A percentile compares a stretch with the other conserved stretches of the same genome.
Evolutionary conservation across 2,113 vertebrate species (phyloP).

Genomic region (Brachyistius frenatus): DNA sequence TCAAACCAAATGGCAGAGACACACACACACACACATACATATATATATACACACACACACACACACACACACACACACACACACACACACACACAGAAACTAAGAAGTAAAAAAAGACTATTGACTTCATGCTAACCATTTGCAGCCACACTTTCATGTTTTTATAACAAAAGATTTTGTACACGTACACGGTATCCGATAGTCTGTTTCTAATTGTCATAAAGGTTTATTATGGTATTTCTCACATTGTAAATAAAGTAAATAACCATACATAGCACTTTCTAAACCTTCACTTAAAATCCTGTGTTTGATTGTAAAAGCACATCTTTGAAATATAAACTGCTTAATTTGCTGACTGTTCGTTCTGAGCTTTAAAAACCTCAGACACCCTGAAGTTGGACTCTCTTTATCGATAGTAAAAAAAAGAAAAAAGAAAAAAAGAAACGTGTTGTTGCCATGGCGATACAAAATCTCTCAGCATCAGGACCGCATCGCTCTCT

Average conservation of each 20-base stretch:
- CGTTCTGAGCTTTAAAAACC: constrained; percentile 8
- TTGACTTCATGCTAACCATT: background rate
- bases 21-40: constrained; percentile 11
- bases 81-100: constrained; percentile 5
- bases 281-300: background rate
- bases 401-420: too few relatives aligned
- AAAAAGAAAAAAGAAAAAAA: background rate
- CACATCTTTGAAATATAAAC: background rate
- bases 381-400: background rate
- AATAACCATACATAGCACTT: constrained; percentile 25
- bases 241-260: constrained; percentile 29
- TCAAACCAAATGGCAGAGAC: constrained; percentile 42
- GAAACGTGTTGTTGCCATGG: constrained; percentile 54
- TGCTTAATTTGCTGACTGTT: background rate
- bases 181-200: constrained; percentile 18
- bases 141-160: constrained; percentile 46
- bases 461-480: constrained; percentile 35
- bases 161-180: constrained; percentile 63
- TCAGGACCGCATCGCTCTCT: constrained; percentile 9
- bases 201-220: constrained; percentile 13
- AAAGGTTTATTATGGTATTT: constrained; percentile 20
- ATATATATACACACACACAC: constrained; percentile 13
- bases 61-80: constrained; percentile 13
- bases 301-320: constrained; percentile 27
- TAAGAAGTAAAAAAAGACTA: constrained; percentile 14